phyloP scores from a whole-genome alignment of 2,113 vertebrate species.

The Petroica traversi region DNA sequence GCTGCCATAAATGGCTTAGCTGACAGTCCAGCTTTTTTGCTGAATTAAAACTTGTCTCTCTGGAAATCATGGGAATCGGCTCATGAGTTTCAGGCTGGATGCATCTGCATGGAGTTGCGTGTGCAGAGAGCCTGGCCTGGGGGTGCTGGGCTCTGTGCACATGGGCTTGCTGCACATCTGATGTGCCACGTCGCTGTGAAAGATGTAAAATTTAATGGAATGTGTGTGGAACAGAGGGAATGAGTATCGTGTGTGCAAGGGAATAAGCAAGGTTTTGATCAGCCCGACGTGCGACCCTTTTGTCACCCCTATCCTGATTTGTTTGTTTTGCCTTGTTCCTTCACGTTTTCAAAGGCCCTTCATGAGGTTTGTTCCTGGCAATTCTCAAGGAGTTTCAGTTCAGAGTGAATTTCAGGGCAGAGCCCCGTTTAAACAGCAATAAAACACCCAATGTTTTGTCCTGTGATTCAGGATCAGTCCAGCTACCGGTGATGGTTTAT shows the following conservation, averaged over 20 bases:
- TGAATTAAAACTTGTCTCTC: background rate
- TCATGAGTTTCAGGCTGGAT: background rate
- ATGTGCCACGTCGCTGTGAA: background rate
- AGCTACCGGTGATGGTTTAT: background rate
- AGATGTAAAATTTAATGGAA: background rate
- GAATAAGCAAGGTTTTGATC: background rate
- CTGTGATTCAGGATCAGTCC: background rate
- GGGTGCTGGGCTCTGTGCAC: background rate
- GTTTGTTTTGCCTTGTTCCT: background rate
- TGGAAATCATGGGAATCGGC: background rate
- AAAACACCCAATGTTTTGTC: background rate
- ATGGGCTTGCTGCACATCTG: background rate
- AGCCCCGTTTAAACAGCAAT: background rate
- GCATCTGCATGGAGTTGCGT: background rate
- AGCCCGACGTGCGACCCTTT: background rate
- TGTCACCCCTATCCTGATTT: background rate
- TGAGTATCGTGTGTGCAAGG: background rate
- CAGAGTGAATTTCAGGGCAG: background rate
- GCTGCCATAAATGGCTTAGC: background rate
- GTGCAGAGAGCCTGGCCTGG: background rate
- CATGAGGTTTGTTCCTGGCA: background rate
- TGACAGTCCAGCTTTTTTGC: background rate
- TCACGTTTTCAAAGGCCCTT: background rate
- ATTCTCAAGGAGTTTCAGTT: background rate
- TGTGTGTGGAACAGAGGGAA: background rate